These are phyloP conservation scores for Ommatoiulus sabulosus DNA, from an alignment of 2,888 invertebrate genomes.

Conservation along the genomic window DNA sequence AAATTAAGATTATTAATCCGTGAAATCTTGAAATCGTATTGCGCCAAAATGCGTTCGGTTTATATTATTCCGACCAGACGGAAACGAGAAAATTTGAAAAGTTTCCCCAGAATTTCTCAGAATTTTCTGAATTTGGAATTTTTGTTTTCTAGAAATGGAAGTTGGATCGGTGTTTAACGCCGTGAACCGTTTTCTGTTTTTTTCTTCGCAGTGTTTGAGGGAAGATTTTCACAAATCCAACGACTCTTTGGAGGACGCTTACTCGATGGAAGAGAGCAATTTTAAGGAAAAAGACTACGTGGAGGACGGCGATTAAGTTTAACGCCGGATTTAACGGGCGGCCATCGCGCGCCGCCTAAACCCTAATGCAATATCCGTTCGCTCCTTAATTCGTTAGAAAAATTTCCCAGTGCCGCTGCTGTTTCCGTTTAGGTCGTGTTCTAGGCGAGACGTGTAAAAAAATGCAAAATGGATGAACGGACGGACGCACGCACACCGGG, in stretches of 20 bases:
- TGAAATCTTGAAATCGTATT: too few species aligned
- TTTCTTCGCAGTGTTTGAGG: constrained; percentile 44
- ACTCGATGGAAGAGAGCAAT: constrained; percentile 45
- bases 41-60: too few species aligned
- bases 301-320: not conserved
- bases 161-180: constrained; percentile 10
- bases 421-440: not conserved
- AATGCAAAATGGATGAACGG: not conserved
- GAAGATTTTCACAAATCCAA: constrained; percentile 54
- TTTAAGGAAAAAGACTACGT: constrained; percentile 50
- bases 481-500: too few species aligned
- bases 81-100: too few species aligned
- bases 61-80: too few species aligned
- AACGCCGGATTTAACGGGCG: not conserved
- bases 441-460: not conserved
- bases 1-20: too few species aligned
- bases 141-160: too few species aligned
- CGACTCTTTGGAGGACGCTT: constrained; percentile 50
- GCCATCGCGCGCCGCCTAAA: not conserved
- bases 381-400: not conserved
- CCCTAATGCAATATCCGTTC: not conserved
- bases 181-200: not conserved
- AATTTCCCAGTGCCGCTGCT: not conserved
- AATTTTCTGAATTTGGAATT: too few species aligned
- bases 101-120: too few species aligned